Conservation (phyloP, 2,113 vertebrate genomes). For the Hoplias malabaricus region DNA sequence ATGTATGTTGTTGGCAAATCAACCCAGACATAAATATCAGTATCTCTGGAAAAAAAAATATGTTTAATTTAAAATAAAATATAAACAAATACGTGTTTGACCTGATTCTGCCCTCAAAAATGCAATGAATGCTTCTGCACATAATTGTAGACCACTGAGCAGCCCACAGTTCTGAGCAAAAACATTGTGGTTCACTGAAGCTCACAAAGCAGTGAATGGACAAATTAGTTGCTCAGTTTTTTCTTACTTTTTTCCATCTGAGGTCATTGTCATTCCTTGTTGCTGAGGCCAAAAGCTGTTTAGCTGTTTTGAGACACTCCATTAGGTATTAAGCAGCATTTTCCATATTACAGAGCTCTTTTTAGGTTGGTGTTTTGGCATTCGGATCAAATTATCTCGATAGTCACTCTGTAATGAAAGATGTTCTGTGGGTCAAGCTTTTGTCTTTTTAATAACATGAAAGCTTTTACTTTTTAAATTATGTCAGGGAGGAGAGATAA, state of each 20-base stretch:
- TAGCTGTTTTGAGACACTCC: background rate
- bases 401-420: background rate
- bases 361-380: background rate
- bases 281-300: background rate
- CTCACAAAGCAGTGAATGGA: conserved; percentile 7
- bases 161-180: no score
- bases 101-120: no score
- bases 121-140: no score
- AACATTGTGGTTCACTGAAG: no score
- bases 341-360: background rate
- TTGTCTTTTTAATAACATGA: background rate
- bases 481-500: background rate
- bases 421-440: background rate
- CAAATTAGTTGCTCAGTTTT: background rate
- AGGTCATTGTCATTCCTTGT: background rate
- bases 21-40: no score
- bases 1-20: no score
- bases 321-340: background rate
- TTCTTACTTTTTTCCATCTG: background rate
- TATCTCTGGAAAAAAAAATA: no score
- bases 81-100: no score
- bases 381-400: conserved; percentile 22
- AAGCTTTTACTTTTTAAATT: background rate
- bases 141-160: no score
- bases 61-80: no score